Conservation (phyloP, 1,140 invertebrate species). For the Cyphomyrmex costatus region DNA sequence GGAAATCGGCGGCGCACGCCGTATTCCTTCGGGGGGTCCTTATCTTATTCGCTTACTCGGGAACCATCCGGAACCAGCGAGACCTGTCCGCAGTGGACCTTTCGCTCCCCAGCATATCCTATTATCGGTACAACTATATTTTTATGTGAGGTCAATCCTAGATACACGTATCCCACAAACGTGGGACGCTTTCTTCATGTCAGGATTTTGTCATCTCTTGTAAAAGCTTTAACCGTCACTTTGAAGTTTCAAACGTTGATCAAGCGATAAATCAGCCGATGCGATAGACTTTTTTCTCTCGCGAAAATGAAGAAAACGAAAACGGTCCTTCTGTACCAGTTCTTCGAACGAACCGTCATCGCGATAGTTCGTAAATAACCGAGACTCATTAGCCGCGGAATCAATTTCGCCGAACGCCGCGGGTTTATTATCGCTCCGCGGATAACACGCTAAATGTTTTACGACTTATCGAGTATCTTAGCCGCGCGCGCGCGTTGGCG, state of each 20-base stretch:
- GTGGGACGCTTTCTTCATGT: neutral
- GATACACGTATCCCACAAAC: neutral
- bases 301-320: too few relatives aligned
- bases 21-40: constrained; percentile 84
- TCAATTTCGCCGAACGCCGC: constrained; percentile 52
- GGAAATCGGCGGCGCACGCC: constrained; percentile 84
- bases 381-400: constrained; percentile 60
- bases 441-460: constrained; percentile 49
- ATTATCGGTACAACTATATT: constrained; percentile 79
- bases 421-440: constrained; percentile 50
- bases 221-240: too few relatives aligned
- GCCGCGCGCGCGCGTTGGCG: constrained; percentile 19
- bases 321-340: neutral
- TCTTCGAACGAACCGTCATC: neutral
- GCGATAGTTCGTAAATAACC: constrained; percentile 48
- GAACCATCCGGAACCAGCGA: constrained; percentile 77
- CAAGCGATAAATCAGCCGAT: neutral
- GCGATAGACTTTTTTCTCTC: constrained; percentile 6
- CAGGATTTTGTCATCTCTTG: neutral
- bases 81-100: constrained; percentile 80
- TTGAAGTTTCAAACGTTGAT: neutral
- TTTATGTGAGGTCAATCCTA: constrained; percentile 38
- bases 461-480: constrained; percentile 38
- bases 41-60: constrained; percentile 82
- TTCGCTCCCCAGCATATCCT: constrained; percentile 79